Base-by-base conservation (phyloP, 2,113 vertebrate genomes). In the Tupaia tana region DNA sequence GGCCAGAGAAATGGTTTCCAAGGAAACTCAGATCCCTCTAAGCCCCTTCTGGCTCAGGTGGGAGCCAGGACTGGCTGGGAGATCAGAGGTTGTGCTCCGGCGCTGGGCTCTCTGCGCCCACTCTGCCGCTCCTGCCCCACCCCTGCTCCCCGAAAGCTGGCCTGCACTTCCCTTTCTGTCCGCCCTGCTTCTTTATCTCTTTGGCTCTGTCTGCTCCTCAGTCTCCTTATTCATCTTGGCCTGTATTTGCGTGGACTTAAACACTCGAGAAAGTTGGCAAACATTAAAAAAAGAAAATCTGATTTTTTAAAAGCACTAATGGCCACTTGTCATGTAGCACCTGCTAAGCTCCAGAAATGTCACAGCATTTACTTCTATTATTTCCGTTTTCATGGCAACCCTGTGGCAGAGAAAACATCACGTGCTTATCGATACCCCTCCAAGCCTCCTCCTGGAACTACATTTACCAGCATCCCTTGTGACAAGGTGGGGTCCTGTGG, bases 1-100 rank as follows among this genome's bases (percentile, higher is more conserved):
- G 97, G 98, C 80, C 97, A 92, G 97, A 96, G 97, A 98, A 96
- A 97, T 79, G 3, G 98, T 99, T 98, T 98, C 98, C 98, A 98
- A 97, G 98, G 98, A 97, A 98, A 99, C 98, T 2, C 93, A 74
- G 93, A 96, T 94, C 77, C 96, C 96, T 98, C 97, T 97, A 95
- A 98, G 97, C 97, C 98, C 97, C 90, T 96, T 97, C 97, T 93
- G 98, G 98, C 89, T 97, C 77, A 86, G 84, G 95, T 94, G 71
- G 93, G 93, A 95, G 73, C 91, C 93, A 82, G 73, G 61, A 59
- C 59, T 96, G 90, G 80, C 74, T 70, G 24, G 91, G 88, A 92
- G 86, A 93, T 82, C 77, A 92, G 80, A 93, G 91, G 79, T 12
- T 75, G 61, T n/a, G 84, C 71, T 89, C 9, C 7, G 18, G 22